These are phyloP conservation scores for Chlamydotis undulata DNA, from an alignment of 2,113 vertebrate genomes.

Conservation along the genomic window DNA sequence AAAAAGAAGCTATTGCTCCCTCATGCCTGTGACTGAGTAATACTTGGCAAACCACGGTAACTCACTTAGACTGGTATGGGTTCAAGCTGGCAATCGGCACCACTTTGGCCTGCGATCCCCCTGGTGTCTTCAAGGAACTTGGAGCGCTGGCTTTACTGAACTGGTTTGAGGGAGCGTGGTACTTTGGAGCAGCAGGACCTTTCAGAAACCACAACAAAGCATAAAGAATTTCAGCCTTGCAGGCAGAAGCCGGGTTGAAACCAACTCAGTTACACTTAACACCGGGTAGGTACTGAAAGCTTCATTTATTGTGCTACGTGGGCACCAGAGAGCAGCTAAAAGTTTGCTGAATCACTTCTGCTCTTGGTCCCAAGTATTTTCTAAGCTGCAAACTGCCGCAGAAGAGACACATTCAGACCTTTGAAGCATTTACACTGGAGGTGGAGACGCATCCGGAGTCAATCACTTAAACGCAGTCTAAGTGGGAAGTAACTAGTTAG, in stretches of 20 bases:
- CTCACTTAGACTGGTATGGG: conserved; percentile 97
- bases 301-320: neutral
- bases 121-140: conserved; percentile 76
- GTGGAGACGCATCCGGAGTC: neutral
- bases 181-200: conserved; percentile 69
- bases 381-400: neutral
- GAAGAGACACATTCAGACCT: neutral
- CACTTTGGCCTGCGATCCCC: conserved; percentile 84
- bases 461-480: neutral
- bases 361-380: neutral
- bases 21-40: neutral
- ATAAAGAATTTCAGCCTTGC: neutral
- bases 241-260: neutral
- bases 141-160: conserved; percentile 76
- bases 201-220: conserved; percentile 31
- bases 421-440: neutral
- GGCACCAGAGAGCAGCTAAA: neutral
- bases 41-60: neutral
- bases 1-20: neutral
- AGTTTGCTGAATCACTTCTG: neutral
- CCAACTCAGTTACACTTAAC: neutral
- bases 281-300: neutral
- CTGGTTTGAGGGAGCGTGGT: conserved; percentile 75
- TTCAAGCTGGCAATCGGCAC: conserved; percentile 95
- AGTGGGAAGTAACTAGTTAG: neutral